Conservation (phyloP, 2,113 vertebrate genomes). For the Strix uralensis region DNA sequence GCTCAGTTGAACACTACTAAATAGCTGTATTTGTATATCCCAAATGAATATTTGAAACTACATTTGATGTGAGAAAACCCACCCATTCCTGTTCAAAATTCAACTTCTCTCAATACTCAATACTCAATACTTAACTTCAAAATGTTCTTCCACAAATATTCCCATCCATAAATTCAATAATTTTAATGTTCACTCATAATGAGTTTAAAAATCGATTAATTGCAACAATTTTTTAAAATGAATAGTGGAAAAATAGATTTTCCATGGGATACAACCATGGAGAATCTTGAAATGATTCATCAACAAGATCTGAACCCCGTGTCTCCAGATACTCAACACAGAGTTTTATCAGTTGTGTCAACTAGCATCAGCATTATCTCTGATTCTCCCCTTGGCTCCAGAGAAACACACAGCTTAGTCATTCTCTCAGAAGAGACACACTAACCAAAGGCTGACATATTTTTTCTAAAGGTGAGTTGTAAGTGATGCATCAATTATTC, state of each 20-base stretch:
- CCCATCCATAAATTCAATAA: neutral
- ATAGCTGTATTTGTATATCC: neutral
- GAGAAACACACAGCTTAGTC: neutral
- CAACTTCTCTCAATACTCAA: neutral
- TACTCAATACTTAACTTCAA: neutral
- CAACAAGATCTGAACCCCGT: neutral
- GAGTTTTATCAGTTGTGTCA: neutral
- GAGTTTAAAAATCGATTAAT: neutral
- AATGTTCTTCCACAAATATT: neutral
- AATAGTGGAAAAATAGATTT: neutral
- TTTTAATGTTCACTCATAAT: neutral
- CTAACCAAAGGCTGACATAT: neutral
- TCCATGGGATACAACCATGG: neutral
- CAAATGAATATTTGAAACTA: neutral
- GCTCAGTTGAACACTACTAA: neutral
- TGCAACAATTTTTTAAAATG: rapidly evolving
- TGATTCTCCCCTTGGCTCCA: neutral
- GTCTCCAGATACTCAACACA: neutral
- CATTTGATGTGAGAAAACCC: neutral
- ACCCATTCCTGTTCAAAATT: neutral
- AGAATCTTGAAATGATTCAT: neutral
- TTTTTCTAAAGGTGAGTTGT: neutral
- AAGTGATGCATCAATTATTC: neutral
- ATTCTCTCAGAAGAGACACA: neutral
- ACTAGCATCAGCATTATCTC: neutral